phyloP scores from a whole-genome alignment of 2,113 vertebrate genomes.

The Rostratula benghalensis region DNA sequence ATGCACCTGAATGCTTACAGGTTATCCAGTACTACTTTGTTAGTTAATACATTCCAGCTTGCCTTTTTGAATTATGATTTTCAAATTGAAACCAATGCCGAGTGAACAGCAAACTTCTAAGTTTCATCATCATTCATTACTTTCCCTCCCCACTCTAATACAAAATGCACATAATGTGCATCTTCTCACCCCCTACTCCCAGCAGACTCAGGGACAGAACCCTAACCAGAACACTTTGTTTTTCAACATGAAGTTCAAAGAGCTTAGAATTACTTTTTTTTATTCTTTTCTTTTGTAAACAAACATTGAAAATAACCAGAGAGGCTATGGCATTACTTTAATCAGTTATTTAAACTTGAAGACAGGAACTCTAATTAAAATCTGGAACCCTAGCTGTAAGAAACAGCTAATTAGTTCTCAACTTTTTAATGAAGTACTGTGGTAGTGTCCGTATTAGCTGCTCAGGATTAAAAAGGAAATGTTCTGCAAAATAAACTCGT shows the following conservation, averaged over 20 bases:
- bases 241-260: not conserved
- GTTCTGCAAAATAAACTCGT: not conserved
- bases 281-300: not conserved
- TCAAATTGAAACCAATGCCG: not conserved
- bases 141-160: not conserved
- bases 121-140: not conserved
- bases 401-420: conserved; percentile 43
- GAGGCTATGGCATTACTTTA: not conserved
- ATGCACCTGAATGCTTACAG: not conserved
- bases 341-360: conserved; percentile 37
- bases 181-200: not conserved
- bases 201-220: not conserved
- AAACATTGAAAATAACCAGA: conserved; percentile 5
- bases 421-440: conserved; percentile 31
- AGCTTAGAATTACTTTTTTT: not conserved
- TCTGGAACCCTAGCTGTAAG: not conserved
- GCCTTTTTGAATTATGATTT: not conserved
- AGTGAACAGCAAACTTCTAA: not conserved
- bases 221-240: conserved; percentile 1
- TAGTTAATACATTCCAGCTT: not conserved
- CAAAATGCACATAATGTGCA: not conserved
- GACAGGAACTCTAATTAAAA: conserved; percentile 56
- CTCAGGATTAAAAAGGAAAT: not conserved
- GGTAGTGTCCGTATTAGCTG: not conserved
- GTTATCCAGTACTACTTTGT: not conserved